phyloP scores from a whole-genome alignment of 2,113 vertebrate genomes.

The Halichoeres trimaculatus region DNA sequence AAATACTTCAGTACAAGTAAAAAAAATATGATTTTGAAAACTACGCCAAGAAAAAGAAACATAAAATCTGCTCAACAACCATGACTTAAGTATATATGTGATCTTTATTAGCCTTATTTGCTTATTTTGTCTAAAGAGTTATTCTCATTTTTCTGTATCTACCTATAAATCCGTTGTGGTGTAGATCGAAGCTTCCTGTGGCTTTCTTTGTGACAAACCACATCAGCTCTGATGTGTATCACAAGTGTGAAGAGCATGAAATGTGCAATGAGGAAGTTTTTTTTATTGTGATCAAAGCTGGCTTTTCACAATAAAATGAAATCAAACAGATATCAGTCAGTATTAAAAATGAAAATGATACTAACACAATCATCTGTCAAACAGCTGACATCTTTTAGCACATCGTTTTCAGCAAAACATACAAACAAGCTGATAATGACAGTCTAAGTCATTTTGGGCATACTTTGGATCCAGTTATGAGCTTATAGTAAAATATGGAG shows the following conservation, averaged over 20 bases:
- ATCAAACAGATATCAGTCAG: neutral
- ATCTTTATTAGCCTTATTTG: too few relatives aligned
- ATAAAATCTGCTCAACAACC: too few relatives aligned
- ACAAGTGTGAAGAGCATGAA: neutral
- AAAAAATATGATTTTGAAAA: too few relatives aligned
- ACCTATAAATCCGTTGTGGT: neutral
- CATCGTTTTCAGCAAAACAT: neutral
- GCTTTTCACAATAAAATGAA: neutral
- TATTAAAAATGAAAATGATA: neutral
- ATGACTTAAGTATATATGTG: too few relatives aligned
- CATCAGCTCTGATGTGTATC: conserved; percentile 1
- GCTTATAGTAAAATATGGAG: neutral
- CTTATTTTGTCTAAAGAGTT: neutral
- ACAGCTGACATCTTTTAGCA: neutral
- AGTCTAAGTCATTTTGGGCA: neutral
- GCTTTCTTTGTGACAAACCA: conserved; percentile 33
- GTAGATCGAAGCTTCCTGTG: conserved; percentile 26
- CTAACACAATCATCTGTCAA: neutral
- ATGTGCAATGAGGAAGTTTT: neutral
- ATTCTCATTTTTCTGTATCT: neutral
- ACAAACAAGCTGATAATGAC: neutral
- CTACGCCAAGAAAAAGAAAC: too few relatives aligned
- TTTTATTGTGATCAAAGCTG: neutral
- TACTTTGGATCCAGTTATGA: neutral
- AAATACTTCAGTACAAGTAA: too few relatives aligned